Percentiles rank a stretch among this genome's conserved stretches.
These are phyloP conservation scores for Syrphus vitripennis DNA, from an alignment of 2,888 invertebrate genomes.

Conservation along the genomic window DNA sequence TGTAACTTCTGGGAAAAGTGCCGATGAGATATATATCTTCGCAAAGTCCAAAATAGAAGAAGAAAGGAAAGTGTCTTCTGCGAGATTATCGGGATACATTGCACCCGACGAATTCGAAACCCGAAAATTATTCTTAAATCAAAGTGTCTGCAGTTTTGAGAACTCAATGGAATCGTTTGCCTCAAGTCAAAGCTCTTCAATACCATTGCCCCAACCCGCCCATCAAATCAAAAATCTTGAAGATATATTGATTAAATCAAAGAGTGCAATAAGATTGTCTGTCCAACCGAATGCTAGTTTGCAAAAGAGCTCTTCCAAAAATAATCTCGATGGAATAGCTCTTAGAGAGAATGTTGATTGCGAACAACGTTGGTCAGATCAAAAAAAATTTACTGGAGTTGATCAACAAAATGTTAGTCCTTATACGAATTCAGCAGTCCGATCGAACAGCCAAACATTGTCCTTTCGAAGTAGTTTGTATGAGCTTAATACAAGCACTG, in stretches of 20 bases:
- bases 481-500: slow-evolving; percentile 72
- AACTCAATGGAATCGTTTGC: slow-evolving; percentile 76
- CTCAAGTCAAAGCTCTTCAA: slow-evolving; percentile 74
- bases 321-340: slow-evolving; percentile 77
- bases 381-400: slow-evolving; percentile 80
- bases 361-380: slow-evolving; percentile 77
- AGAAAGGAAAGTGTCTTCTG: slow-evolving; percentile 75
- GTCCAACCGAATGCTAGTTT: slow-evolving; percentile 75
- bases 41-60: slow-evolving; percentile 76
- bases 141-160: slow-evolving; percentile 74
- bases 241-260: slow-evolving; percentile 20
- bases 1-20: slow-evolving; percentile 85
- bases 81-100: slow-evolving; percentile 78
- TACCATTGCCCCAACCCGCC: slow-evolving; percentile 38
- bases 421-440: slow-evolving; percentile 71
- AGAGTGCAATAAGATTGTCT: slow-evolving; percentile 68
- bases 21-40: slow-evolving; percentile 84
- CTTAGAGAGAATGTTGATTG: slow-evolving; percentile 79
- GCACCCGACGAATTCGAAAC: slow-evolving; percentile 79
- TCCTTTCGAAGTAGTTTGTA: slow-evolving; percentile 27
- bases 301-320: slow-evolving; percentile 80
- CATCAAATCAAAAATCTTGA: slow-evolving; percentile 26
- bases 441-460: slow-evolving; percentile 19
- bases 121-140: slow-evolving; percentile 73
- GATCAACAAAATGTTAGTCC: slow-evolving; percentile 80